Base-by-base conservation (phyloP, 1,140 invertebrate genomes). In the Pogonomyrmex californicus region DNA sequence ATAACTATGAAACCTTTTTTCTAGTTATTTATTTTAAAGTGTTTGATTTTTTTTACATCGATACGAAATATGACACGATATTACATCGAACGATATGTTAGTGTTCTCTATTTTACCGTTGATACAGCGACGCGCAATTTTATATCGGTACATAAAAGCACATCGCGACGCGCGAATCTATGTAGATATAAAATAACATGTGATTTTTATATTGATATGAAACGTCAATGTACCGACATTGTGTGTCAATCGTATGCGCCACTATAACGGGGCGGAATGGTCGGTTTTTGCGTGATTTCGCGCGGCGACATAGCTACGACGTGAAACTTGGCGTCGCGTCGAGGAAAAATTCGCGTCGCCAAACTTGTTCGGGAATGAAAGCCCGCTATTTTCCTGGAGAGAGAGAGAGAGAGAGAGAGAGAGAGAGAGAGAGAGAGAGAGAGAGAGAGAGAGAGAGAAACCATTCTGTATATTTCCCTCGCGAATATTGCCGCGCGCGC, bases 391-490 rank as follows among this genome's bases (percentile, higher is more conserved):
- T 75, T 83, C 54, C 68, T 47, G 41, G 62, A 77, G 30, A 62
- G 54, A 44, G 17, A 23, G 17, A n/a, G 41, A 36, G 33, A 38
- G 23, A 23, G 41, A 63, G 62, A 65, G 2, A 30, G 47, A 41
- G 62, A 41, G 4, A 30, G 9, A 47, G 9, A 23, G 23, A 23
- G 23, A 23, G 23, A 23, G 23, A 23, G 23, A 23, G 23, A 23
- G 30, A 62, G 23, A 23, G 23, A 23, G 23, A 23, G 23, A 23
- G 23, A 23, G 23, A 23, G 23, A 23, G 23, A n/a, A n/a, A 38
- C 77, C 47, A 51, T 68, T 38, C 12, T 30, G 62, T 81, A 70
- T 70, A 81, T 81, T 81, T 81, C 77, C 63, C 77, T 70, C 30
- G 79, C 66, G 66, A 73, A 83, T 83, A 83, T 83, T 33, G 36